These are phyloP conservation scores for Helostoma temminkii DNA, from an alignment of 2,797 vertebrate genomes.

Conservation along the genomic window DNA sequence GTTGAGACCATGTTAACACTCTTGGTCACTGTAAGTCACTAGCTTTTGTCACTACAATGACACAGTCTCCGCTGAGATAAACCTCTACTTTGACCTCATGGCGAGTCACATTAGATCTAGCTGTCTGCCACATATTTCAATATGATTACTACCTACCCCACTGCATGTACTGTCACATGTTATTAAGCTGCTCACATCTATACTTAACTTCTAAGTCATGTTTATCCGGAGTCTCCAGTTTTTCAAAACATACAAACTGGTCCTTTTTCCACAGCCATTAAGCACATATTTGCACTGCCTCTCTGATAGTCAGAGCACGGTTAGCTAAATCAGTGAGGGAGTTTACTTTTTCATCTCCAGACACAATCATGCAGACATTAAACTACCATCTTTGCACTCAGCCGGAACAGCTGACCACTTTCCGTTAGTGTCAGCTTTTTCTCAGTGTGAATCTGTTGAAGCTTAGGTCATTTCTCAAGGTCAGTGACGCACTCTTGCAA, in stretches of 20 bases:
- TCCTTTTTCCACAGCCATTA: neutral
- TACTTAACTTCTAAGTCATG: slow-evolving; percentile 50
- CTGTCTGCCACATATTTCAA: slow-evolving; percentile 14
- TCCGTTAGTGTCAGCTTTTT: slow-evolving; percentile 62
- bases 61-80: slow-evolving; percentile 34
- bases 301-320: neutral
- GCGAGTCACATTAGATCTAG: slow-evolving; percentile 62
- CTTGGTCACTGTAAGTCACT: slow-evolving; percentile 11
- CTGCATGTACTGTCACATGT: slow-evolving; percentile 43
- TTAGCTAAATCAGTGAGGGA: neutral
- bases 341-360: neutral
- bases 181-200: slow-evolving; percentile 46
- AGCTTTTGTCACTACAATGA: slow-evolving; percentile 31
- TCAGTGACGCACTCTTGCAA: slow-evolving; percentile 32
- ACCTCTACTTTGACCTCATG: slow-evolving; percentile 42
- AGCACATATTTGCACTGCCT: neutral
- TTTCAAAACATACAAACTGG: slow-evolving; percentile 8
- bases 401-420: slow-evolving; percentile 11
- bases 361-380: neutral
- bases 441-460: neutral
- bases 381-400: neutral
- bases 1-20: slow-evolving; percentile 20
- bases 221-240: slow-evolving; percentile 8
- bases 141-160: slow-evolving; percentile 43
- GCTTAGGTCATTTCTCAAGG: slow-evolving; percentile 68